A percentile compares a stretch with the other conserved stretches of the same genome.
phyloP scores from a whole-genome alignment of 1,140 invertebrate species.

The Drosophila grimshawi region DNA sequence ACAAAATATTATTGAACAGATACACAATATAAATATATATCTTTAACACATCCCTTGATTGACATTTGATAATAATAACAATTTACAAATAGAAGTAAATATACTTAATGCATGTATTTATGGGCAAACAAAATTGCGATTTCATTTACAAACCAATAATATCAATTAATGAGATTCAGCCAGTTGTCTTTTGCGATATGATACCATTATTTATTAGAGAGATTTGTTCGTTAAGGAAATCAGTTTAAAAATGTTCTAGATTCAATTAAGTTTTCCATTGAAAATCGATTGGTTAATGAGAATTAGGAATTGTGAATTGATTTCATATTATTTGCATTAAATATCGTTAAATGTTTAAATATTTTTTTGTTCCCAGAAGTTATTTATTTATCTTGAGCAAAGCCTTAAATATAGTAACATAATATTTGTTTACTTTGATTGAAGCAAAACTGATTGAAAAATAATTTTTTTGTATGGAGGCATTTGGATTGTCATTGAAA shows the following conservation, averaged over 20 bases:
- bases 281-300: too few species aligned
- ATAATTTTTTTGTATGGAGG: too few species aligned
- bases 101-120: slow-evolving; percentile 28
- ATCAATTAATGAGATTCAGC: slow-evolving; percentile 1
- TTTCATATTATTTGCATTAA: too few species aligned
- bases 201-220: not conserved
- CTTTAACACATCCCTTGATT: slow-evolving; percentile 26
- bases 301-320: too few species aligned
- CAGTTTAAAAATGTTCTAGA: not conserved
- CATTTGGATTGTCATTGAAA: too few species aligned
- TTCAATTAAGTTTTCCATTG: too few species aligned
- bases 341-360: too few species aligned
- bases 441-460: too few species aligned
- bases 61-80: slow-evolving; percentile 28
- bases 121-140: slow-evolving; percentile 9
- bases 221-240: not conserved
- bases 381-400: too few species aligned
- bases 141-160: slow-evolving; percentile 8
- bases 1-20: slow-evolving; percentile 2
- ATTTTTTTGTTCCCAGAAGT: too few species aligned
- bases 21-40: slow-evolving; percentile 6
- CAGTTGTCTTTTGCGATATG: not conserved
- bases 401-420: too few species aligned
- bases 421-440: too few species aligned
- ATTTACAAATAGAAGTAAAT: slow-evolving; percentile 19